Conservation (phyloP, 2,113 vertebrate species). For the Aphelocoma coerulescens region DNA sequence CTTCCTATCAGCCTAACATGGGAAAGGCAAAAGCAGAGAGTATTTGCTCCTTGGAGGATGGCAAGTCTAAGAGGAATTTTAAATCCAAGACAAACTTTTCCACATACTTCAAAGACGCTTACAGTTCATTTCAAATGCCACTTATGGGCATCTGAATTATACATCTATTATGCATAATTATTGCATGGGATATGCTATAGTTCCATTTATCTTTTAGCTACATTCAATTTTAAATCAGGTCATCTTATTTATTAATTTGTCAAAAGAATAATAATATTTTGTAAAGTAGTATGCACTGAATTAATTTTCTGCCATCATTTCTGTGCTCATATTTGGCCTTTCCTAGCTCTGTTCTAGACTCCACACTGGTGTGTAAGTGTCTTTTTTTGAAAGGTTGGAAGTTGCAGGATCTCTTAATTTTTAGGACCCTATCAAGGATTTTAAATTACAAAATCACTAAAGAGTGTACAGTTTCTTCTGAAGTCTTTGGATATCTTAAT, state of each 20-base stretch:
- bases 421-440: neutral
- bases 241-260: constrained; percentile 27
- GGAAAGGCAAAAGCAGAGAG: constrained; percentile 24
- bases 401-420: neutral
- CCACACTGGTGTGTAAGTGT: neutral
- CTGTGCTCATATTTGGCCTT: neutral
- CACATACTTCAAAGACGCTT: constrained; percentile 36
- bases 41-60: neutral
- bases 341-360: neutral
- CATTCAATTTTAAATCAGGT: constrained; percentile 20
- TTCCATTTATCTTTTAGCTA: neutral
- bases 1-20: neutral
- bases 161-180: constrained; percentile 5
- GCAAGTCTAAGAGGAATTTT: constrained; percentile 2
- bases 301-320: neutral
- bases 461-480: neutral
- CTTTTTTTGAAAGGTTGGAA: neutral
- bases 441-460: neutral
- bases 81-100: constrained; percentile 41
- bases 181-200: neutral
- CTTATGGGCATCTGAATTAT: neutral
- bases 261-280: neutral
- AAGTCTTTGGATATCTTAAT: neutral
- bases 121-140: constrained; percentile 48
- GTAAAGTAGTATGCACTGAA: constrained; percentile 1